These are phyloP conservation scores for Hirtodrosophila duncani DNA, from an alignment of 2,888 invertebrate genomes.

Conservation along the genomic window DNA sequence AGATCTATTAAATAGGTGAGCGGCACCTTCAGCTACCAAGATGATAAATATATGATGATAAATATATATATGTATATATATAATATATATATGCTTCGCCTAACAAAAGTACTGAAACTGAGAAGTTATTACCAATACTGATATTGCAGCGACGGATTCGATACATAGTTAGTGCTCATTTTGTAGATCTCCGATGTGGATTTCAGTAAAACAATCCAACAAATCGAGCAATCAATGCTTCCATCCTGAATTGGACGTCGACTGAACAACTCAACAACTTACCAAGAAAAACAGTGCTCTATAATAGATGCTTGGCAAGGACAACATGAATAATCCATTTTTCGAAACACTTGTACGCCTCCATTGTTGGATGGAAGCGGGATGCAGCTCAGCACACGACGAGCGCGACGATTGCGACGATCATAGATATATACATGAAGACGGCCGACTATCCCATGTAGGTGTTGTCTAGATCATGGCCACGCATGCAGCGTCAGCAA, in stretches of 20 bases:
- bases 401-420: slow-evolving; percentile 22
- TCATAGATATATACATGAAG: slow-evolving; percentile 44
- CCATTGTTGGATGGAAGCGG: neutral
- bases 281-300: slow-evolving; percentile 4
- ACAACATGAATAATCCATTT: slow-evolving; percentile 69
- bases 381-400: slow-evolving; percentile 2
- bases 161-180: no score
- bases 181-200: no score
- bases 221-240: neutral
- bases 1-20: no score
- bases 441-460: slow-evolving; percentile 23
- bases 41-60: no score
- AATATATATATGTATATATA: no score
- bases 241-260: slow-evolving; percentile 1
- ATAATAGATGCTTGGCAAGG: slow-evolving; percentile 37
- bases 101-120: no score
- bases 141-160: no score
- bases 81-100: no score
- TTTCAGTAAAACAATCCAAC: no score
- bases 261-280: neutral
- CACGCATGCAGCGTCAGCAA: slow-evolving; percentile 52
- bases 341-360: slow-evolving; percentile 53
- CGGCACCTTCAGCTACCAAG: no score
- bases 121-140: no score
- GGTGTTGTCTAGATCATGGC: slow-evolving; percentile 66